These are phyloP conservation scores for Aporrectodea caliginosa DNA, from an alignment of 1,140 invertebrate genomes.

Conservation along the genomic window DNA sequence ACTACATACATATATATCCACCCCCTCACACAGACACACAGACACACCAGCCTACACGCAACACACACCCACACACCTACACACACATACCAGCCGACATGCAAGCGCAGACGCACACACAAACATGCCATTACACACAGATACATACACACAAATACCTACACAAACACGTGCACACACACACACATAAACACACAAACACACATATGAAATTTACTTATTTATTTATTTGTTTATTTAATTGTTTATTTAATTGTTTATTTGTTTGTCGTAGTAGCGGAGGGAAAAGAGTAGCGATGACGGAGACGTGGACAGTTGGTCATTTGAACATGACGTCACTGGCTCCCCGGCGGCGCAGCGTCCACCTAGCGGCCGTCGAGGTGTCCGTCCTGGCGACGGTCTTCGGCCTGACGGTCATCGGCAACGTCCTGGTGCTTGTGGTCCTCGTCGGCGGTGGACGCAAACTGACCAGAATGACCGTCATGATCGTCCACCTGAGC, in stretches of 20 bases:
- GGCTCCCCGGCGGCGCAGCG: constrained; percentile 39
- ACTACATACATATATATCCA: too few species aligned
- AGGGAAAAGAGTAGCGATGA: neutral
- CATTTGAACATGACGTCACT: neutral
- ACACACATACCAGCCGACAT: too few species aligned
- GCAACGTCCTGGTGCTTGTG: constrained; percentile 64
- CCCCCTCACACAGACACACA: too few species aligned
- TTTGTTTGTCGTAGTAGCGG: neutral
- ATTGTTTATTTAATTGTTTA: neutral
- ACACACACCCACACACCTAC: too few species aligned
- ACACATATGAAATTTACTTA: too few species aligned
- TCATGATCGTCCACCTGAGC: constrained; percentile 70
- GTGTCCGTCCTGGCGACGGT: constrained; percentile 63
- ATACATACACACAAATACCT: too few species aligned
- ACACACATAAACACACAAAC: too few species aligned
- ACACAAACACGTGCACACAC: too few species aligned
- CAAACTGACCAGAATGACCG: constrained; percentile 66
- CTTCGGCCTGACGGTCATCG: constrained; percentile 64
- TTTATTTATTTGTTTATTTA: constrained; percentile 1
- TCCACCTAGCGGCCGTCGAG: constrained; percentile 62
- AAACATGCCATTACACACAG: too few species aligned
- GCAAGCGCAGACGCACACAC: too few species aligned
- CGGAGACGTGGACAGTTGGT: neutral
- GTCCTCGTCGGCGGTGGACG: constrained; percentile 58
- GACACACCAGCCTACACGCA: too few species aligned